Conservation (phyloP, 2,797 vertebrate genomes). For the Psittacula echo region DNA sequence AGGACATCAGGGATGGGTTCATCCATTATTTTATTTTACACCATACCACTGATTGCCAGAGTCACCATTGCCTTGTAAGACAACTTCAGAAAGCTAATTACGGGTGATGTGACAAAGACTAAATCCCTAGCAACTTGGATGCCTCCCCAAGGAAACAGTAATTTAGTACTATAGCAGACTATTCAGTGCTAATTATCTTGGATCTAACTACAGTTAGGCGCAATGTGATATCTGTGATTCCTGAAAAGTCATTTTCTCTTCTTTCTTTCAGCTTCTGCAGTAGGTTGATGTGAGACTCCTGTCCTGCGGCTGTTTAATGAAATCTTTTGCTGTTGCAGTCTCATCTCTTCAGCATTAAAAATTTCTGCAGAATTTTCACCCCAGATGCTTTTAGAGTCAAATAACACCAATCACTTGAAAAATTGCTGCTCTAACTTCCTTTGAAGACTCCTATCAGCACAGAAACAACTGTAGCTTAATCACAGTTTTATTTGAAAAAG, state of each 20-base stretch:
- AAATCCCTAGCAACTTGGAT: background rate
- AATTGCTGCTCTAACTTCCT: background rate
- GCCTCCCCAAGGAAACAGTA: background rate
- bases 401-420: background rate
- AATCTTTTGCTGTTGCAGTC: background rate
- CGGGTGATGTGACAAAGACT: background rate
- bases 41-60: background rate
- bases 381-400: background rate
- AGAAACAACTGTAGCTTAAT: conserved; percentile 19
- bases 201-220: background rate
- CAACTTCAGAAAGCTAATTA: background rate
- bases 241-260: background rate
- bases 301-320: background rate
- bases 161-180: background rate
- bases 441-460: background rate
- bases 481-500: conserved; percentile 25
- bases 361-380: background rate
- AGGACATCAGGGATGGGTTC: background rate
- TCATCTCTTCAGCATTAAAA: background rate
- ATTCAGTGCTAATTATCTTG: background rate
- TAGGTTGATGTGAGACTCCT: background rate
- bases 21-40: background rate
- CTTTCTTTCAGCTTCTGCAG: background rate
- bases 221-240: background rate
- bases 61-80: background rate